Conservation (phyloP, 2,888 invertebrate species). For the Plebejus anna region DNA sequence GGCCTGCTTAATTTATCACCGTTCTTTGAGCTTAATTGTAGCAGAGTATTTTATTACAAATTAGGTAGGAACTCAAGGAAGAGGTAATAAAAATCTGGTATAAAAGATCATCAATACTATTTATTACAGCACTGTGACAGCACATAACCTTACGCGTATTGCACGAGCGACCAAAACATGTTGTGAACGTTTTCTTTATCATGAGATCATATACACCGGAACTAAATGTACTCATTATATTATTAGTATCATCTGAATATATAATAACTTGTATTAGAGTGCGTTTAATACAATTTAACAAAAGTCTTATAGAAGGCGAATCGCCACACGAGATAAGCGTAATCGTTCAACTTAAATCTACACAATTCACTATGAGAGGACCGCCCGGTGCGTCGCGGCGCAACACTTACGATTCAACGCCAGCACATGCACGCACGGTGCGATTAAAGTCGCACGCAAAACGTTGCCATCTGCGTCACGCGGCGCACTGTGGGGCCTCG, state of each 20-base stretch:
- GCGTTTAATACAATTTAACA: constrained; percentile 29
- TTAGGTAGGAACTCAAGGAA: background rate
- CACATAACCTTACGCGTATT: constrained; percentile 61
- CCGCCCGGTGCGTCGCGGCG: constrained; percentile 29
- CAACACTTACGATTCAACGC: constrained; percentile 34
- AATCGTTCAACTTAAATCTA: constrained; percentile 72
- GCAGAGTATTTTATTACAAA: background rate
- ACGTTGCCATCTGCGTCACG: background rate
- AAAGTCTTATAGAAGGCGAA: constrained; percentile 72
- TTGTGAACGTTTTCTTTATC: constrained; percentile 45
- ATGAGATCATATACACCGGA: constrained; percentile 69
- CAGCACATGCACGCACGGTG: background rate
- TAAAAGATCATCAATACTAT: constrained; percentile 64
- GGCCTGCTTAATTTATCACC: too few species aligned
- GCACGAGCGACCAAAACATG: constrained; percentile 55
- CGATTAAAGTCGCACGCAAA: background rate
- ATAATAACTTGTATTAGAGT: constrained; percentile 68
- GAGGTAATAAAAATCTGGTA: constrained; percentile 36
- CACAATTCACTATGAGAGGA: constrained; percentile 45
- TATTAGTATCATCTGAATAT: constrained; percentile 51
- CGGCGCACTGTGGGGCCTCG: background rate
- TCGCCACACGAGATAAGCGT: constrained; percentile 70
- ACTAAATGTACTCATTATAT: constrained; percentile 36
- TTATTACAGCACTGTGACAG: constrained; percentile 69
- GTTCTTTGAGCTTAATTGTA: background rate